Percentiles rank a stretch among this genome's conserved stretches.
These are phyloP conservation scores for Bombus pascuorum DNA, from an alignment of 1,140 invertebrate species.

Conservation along the genomic window DNA sequence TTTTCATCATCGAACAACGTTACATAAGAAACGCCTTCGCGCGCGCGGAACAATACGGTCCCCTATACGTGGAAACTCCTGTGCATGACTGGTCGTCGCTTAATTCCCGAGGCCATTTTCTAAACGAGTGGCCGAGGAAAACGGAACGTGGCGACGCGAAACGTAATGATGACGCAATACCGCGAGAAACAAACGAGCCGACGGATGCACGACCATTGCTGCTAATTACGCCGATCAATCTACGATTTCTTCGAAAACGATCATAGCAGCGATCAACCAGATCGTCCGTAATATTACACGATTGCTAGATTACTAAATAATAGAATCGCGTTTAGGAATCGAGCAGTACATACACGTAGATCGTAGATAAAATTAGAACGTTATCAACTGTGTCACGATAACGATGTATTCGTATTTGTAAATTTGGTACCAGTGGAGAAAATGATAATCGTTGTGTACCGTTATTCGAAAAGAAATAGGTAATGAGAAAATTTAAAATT, in stretches of 20 bases:
- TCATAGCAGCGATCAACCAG: not conserved
- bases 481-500: not conserved
- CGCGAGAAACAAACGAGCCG: not conserved
- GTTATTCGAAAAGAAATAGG: no score
- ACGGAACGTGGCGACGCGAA: not conserved
- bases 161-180: not conserved
- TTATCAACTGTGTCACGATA: conserved; percentile 4
- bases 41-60: conserved; percentile 20
- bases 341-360: not conserved
- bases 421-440: not conserved
- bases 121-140: conserved; percentile 28
- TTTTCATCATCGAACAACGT: not conserved
- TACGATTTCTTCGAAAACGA: conserved; percentile 15
- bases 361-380: not conserved
- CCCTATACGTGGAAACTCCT: conserved; percentile 30
- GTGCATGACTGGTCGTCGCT: conserved; percentile 9
- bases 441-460: no score
- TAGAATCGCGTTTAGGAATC: not conserved
- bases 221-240: conserved; percentile 32
- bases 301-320: no score
- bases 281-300: not conserved
- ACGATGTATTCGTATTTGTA: not conserved
- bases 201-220: not conserved
- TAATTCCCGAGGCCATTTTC: conserved; percentile 35
- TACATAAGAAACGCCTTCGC: conserved; percentile 30